These are phyloP conservation scores for Columbina picui DNA, from an alignment of 2,113 vertebrate species.

Conservation along the genomic window DNA sequence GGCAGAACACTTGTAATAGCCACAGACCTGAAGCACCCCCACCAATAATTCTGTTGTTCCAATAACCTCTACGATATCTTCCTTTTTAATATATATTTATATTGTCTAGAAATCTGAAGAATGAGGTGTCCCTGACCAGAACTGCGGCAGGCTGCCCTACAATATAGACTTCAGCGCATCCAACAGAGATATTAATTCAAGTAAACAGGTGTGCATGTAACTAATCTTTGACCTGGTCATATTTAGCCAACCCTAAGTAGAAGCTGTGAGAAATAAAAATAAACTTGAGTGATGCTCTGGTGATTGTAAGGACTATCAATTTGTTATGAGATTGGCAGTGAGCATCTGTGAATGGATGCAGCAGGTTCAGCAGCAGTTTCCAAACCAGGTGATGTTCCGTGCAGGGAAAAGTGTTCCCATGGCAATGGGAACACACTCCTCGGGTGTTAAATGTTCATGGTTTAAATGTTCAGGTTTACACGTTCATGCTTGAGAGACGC, in stretches of 20 bases:
- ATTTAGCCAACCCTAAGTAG: neutral
- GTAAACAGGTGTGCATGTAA: neutral
- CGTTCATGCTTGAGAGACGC: neutral
- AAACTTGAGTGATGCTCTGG: neutral
- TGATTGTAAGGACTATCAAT: neutral
- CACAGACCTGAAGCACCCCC: neutral
- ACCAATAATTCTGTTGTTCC: neutral
- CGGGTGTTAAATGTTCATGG: accelerated
- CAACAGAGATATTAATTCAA: neutral
- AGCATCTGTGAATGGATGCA: neutral
- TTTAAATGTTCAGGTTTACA: neutral
- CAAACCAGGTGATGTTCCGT: neutral
- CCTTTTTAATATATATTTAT: neutral
- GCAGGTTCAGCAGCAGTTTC: neutral
- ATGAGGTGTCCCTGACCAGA: neutral
- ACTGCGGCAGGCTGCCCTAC: neutral
- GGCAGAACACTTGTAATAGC: neutral
- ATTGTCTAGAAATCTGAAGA: constrained; percentile 45
- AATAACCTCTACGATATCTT: neutral
- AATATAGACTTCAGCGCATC: neutral
- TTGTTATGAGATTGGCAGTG: neutral
- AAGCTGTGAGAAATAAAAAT: neutral
- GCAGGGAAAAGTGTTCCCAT: neutral
- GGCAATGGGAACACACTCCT: neutral
- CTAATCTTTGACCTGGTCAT: neutral